A percentile compares a stretch with the other conserved stretches of the same genome.
These are phyloP conservation scores for Carassius carassius DNA, from an alignment of 2,113 vertebrate genomes.

Conservation along the genomic window DNA sequence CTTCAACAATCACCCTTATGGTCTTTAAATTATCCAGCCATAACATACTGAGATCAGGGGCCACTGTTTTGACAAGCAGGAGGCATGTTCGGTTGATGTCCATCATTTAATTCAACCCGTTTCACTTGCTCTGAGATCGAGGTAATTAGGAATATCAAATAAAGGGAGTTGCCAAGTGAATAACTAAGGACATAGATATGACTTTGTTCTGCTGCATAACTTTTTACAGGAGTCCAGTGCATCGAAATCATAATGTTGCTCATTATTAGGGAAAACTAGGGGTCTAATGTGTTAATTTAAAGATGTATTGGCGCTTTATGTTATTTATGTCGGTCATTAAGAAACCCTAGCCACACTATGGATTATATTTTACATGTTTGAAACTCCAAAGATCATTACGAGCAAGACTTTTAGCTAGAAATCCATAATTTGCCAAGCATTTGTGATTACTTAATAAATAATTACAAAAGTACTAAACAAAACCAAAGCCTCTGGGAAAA, in stretches of 20 bases:
- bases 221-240: neutral
- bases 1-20: no score
- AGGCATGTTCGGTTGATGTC: neutral
- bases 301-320: neutral
- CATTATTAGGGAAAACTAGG: neutral
- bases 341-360: neutral
- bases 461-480: neutral
- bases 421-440: conserved; percentile 26
- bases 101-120: conserved; percentile 1
- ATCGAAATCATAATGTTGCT: neutral
- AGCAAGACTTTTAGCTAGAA: neutral
- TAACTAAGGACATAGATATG: conserved; percentile 43
- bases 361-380: neutral
- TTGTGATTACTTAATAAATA: conserved; percentile 24
- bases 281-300: neutral
- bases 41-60: neutral
- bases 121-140: conserved; percentile 13
- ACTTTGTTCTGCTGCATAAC: neutral
- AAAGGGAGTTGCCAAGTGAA: conserved; percentile 40
- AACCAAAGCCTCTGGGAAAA: neutral
- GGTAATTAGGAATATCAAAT: conserved; percentile 50
- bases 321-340: conserved; percentile 1
- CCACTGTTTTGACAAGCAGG: neutral
- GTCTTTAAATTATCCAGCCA: conserved; percentile 6
- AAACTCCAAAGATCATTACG: neutral